Evolutionary conservation across 2,797 vertebrate species (phyloP).

Genomic region (Liasis olivaceus): DNA sequence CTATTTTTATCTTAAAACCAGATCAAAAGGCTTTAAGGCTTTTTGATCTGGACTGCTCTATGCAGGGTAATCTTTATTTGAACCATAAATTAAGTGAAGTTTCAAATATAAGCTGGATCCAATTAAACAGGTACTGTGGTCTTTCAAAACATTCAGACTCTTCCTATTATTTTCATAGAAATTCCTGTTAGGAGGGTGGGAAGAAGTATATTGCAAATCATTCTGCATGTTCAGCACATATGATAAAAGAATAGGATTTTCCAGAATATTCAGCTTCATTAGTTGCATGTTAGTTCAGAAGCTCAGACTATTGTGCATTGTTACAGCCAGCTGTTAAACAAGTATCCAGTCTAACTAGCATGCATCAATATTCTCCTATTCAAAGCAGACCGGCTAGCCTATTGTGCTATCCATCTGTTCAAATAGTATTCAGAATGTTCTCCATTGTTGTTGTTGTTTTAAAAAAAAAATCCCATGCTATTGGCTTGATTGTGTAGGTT

Average conservation of each 20-base stretch:
- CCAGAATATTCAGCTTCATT: background rate
- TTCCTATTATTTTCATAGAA: background rate
- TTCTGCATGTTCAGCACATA: background rate
- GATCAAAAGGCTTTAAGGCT: background rate
- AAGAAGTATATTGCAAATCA: background rate
- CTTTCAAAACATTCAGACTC: background rate
- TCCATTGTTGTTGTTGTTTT: background rate
- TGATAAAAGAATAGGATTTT: background rate
- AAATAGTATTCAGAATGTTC: background rate
- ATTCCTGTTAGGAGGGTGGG: background rate
- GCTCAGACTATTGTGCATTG: slow-evolving; percentile 5
- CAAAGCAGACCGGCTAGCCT: background rate
- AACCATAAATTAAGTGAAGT: background rate
- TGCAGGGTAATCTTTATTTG: background rate
- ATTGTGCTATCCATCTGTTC: slow-evolving; percentile 7
- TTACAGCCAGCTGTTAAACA: slow-evolving; percentile 17
- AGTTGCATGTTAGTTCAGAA: slow-evolving; percentile 7
- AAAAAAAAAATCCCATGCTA: background rate
- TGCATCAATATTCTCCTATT: slow-evolving; percentile 5
- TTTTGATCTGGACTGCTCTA: background rate
- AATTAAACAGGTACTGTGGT: background rate
- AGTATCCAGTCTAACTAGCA: background rate
- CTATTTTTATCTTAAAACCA: background rate
- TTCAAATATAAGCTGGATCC: background rate
- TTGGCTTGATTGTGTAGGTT: slow-evolving; percentile 10